Conservation (phyloP, 2,888 invertebrate species). For the Lissocephala sabroskyi region DNA sequence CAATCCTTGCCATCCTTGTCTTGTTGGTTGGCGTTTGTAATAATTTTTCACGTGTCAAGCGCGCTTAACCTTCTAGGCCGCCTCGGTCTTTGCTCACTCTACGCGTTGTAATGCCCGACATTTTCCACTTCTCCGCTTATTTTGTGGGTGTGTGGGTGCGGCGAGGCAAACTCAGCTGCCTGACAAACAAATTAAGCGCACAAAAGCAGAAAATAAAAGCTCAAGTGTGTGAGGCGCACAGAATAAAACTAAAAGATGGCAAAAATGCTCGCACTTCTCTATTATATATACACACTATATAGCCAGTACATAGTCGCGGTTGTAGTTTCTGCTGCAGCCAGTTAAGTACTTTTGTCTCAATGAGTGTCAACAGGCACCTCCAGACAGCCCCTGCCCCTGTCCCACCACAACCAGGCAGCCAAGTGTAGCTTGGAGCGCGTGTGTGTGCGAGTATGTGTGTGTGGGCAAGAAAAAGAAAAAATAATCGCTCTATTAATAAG, state of each 20-base stretch:
- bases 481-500: conserved; percentile 61
- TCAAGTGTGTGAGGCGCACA: conserved; percentile 20
- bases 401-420: conserved; percentile 4
- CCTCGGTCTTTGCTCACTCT: not conserved
- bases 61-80: conserved; percentile 50
- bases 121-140: conserved; percentile 27
- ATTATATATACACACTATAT: conserved; percentile 9
- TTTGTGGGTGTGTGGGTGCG: conserved; percentile 21
- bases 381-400: conserved; percentile 23
- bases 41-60: conserved; percentile 37
- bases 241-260: conserved; percentile 1
- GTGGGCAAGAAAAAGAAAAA: conserved; percentile 26
- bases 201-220: conserved; percentile 54
- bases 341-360: conserved; percentile 66
- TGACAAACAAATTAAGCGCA: conserved; percentile 59
- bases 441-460: conserved; percentile 19
- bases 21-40: conserved; percentile 10
- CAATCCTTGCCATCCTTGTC: too few relatives aligned
- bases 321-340: conserved; percentile 35
- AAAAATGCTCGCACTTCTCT: not conserved
- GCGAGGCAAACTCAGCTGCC: conserved; percentile 32
- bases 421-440: conserved; percentile 9
- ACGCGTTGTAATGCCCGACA: conserved; percentile 49
- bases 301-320: conserved; percentile 16
- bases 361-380: conserved; percentile 58